Conservation (phyloP, 2,113 vertebrate species). For the Rhagologus leucostigma region DNA sequence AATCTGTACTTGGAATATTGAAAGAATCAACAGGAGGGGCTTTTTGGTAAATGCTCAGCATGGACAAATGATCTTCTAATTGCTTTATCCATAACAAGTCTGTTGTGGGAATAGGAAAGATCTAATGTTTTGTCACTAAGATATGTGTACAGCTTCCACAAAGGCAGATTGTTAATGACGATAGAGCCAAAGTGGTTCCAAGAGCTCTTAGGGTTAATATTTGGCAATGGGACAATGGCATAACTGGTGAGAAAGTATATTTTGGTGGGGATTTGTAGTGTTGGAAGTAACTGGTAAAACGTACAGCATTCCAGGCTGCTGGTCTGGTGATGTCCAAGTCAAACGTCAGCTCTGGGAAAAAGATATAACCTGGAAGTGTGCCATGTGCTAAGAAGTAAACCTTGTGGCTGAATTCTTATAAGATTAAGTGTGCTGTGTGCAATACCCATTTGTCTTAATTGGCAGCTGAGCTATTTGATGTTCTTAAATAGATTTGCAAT, state of each 20-base stretch:
- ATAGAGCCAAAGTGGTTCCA: neutral
- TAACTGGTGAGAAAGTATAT: neutral
- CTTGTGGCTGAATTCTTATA: neutral
- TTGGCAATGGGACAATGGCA: neutral
- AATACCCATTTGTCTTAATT: neutral
- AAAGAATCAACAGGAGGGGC: neutral
- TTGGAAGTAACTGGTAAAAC: neutral
- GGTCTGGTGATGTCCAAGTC: neutral
- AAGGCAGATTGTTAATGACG: neutral
- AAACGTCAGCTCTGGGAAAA: neutral
- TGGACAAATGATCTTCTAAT: neutral
- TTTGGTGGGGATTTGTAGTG: neutral
- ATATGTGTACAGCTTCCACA: neutral
- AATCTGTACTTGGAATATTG: neutral
- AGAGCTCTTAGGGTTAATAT: neutral
- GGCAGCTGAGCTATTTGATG: neutral
- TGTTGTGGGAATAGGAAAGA: neutral
- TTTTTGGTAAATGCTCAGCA: neutral
- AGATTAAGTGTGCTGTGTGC: neutral
- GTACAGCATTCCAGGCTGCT: neutral
- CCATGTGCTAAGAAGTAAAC: neutral
- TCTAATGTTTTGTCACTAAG: neutral
- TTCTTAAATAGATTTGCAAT: neutral
- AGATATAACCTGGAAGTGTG: neutral
- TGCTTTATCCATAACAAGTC: neutral